A percentile compares a stretch with the other conserved stretches of the same genome.
Evolutionary conservation across 2,113 vertebrate genomes (phyloP).

Genomic region (Eolophus roseicapilla): DNA sequence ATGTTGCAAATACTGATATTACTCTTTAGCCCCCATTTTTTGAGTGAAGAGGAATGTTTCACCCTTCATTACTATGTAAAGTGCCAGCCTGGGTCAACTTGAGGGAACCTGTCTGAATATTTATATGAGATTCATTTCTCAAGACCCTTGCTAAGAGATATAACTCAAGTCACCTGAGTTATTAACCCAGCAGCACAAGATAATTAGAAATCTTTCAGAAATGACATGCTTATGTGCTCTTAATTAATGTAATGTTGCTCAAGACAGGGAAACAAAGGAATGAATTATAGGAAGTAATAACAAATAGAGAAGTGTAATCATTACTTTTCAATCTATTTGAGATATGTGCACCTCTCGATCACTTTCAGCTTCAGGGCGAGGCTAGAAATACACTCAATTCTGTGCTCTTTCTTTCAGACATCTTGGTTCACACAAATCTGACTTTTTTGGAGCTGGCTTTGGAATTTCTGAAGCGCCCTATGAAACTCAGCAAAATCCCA

Average conservation of each 20-base stretch:
- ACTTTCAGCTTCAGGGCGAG: neutral
- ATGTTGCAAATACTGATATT: neutral
- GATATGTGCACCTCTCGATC: neutral
- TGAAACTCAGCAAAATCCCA: neutral
- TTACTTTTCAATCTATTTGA: neutral
- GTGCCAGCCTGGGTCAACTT: neutral
- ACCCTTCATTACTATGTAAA: neutral
- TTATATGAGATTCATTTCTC: neutral
- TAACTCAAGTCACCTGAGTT: neutral
- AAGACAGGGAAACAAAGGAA: neutral
- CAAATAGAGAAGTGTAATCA: neutral
- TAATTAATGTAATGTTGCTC: neutral
- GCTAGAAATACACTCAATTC: neutral
- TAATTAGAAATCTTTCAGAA: neutral
- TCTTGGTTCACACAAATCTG: neutral
- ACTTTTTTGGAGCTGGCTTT: neutral
- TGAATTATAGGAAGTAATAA: neutral
- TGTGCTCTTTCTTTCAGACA: neutral
- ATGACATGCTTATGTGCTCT: neutral
- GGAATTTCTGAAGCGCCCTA: neutral
- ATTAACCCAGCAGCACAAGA: neutral
- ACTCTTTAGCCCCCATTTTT: neutral
- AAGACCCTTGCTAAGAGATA: neutral
- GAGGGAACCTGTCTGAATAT: neutral
- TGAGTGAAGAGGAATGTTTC: neutral